Percentiles rank a stretch among this genome's conserved stretches.
Evolutionary conservation across 2,888 invertebrate genomes (phyloP).

Genomic region (Dermolepida albohirtum): DNA sequence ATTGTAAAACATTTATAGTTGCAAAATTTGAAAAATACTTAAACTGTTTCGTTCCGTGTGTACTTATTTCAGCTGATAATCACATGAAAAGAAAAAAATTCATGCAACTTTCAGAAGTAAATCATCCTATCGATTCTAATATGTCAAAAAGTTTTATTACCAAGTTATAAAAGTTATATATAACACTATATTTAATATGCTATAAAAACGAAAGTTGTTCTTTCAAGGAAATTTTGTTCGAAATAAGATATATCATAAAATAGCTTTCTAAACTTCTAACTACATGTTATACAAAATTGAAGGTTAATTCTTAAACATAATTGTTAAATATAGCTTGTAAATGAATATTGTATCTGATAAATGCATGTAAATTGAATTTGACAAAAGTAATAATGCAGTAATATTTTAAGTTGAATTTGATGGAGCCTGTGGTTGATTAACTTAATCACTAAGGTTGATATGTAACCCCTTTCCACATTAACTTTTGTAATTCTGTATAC

Average conservation of each 20-base stretch:
- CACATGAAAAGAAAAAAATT: conserved; percentile 24
- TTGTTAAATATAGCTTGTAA: no score
- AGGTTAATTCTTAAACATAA: conserved; percentile 6
- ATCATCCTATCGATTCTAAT: conserved; percentile 41
- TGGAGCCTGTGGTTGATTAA: no score
- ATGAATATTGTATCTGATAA: no score
- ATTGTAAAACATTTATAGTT: conserved; percentile 16
- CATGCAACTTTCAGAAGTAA: conserved; percentile 35
- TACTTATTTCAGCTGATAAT: conserved; percentile 27
- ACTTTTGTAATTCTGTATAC: no score
- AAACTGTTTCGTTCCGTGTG: not conserved
- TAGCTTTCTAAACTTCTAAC: conserved; percentile 8
- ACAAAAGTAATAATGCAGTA: no score
- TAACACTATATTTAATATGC: conserved; percentile 33
- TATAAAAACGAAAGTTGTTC: conserved; percentile 17
- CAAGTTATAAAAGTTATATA: conserved; percentile 38
- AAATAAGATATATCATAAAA: conserved; percentile 15
- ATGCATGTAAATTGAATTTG: no score
- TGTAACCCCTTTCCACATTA: no score
- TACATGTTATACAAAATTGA: conserved; percentile 3
- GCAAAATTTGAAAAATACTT: not conserved
- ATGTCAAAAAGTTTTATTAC: conserved; percentile 42
- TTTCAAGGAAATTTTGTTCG: conserved; percentile 18
- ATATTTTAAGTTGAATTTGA: no score
- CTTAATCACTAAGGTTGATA: no score